phyloP scores from a whole-genome alignment of 2,113 vertebrate species.

The Pelvicachromis taeniatus region DNA sequence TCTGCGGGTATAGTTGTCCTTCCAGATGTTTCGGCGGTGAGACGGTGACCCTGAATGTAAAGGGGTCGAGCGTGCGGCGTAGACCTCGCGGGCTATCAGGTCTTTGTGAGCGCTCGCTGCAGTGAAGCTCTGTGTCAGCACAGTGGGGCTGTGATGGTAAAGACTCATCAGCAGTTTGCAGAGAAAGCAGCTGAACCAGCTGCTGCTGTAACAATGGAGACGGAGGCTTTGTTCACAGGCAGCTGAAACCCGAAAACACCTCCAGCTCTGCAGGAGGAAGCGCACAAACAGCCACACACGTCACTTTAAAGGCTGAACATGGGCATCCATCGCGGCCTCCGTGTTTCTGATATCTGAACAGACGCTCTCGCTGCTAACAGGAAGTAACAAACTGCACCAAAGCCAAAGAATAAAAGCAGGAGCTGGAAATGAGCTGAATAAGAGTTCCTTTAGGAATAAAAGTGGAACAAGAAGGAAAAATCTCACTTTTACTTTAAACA shows the following conservation, averaged over 20 bases:
- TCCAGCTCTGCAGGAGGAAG: neutral
- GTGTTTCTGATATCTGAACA: neutral
- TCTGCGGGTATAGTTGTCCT: neutral
- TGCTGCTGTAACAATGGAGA: neutral
- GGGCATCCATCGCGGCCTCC: neutral
- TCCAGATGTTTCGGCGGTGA: neutral
- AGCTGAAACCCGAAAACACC: neutral
- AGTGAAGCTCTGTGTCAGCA: constrained; percentile 49
- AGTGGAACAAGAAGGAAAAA: neutral
- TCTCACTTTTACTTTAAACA: neutral
- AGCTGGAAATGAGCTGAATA: neutral
- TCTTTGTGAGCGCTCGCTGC: constrained; percentile 23
- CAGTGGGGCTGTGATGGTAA: neutral
- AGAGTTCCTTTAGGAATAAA: neutral
- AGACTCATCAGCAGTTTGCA: constrained; percentile 67
- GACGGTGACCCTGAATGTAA: neutral
- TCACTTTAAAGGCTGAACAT: neutral
- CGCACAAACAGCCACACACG: neutral
- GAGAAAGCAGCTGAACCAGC: constrained; percentile 53
- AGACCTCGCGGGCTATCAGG: neutral
- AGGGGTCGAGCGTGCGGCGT: neutral
- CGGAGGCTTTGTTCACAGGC: constrained; percentile 34
- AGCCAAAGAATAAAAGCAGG: neutral
- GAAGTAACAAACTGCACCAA: neutral
- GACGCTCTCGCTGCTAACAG: neutral